Evolutionary conservation across 2,113 vertebrate species (phyloP).

Genomic region (Tragelaphus scriptus): DNA sequence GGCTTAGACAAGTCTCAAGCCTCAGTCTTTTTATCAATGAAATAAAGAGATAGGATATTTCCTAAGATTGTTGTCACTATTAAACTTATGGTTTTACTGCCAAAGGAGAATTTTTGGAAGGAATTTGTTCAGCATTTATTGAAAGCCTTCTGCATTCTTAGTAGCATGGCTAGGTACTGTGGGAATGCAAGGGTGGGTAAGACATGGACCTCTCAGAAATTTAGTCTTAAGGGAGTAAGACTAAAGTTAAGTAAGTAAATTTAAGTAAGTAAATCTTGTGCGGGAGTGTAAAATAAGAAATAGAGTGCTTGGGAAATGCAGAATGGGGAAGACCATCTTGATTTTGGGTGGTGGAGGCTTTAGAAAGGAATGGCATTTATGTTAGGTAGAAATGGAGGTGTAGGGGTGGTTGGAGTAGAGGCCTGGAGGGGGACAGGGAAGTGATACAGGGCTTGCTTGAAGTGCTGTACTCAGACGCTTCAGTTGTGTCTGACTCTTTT

Average conservation of each 20-base stretch:
- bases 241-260: no score
- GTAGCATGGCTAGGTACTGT: not conserved
- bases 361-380: not conserved
- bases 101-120: slow-evolving; percentile 1
- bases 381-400: not conserved
- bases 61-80: not conserved
- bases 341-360: not conserved
- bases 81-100: not conserved
- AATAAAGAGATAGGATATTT: not conserved
- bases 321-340: not conserved
- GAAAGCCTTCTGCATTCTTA: not conserved
- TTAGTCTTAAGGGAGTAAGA: not conserved
- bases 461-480: not conserved
- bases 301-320: not conserved
- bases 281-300: not conserved
- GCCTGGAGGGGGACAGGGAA: not conserved
- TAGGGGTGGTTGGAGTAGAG: not conserved
- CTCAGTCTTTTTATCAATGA: not conserved
- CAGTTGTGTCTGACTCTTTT: not conserved
- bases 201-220: not conserved
- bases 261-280: not conserved
- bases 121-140: not conserved
- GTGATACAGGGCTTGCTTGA: not conserved
- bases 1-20: not conserved
- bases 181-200: not conserved